Percentiles rank a stretch among this genome's conserved stretches.
These are phyloP conservation scores for Heliconius ethilla DNA, from an alignment of 2,888 invertebrate genomes.

Conservation along the genomic window DNA sequence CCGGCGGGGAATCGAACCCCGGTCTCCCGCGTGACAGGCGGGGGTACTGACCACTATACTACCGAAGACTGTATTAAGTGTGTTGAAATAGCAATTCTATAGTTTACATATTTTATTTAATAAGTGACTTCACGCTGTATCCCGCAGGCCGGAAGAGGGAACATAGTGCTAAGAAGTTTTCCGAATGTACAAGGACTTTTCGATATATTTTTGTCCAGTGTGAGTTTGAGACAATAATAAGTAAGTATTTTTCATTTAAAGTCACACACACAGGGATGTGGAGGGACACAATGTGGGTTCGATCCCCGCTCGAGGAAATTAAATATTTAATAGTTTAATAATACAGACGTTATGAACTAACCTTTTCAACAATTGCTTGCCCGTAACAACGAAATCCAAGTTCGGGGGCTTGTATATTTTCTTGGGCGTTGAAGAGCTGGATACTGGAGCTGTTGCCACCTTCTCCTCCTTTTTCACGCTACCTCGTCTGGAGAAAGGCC, in stretches of 20 bases:
- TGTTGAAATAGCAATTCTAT: not conserved
- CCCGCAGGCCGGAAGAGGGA: too few species aligned
- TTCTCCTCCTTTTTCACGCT: slow-evolving; percentile 60
- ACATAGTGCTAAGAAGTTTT: too few species aligned
- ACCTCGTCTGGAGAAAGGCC: slow-evolving; percentile 59
- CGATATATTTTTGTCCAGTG: too few species aligned
- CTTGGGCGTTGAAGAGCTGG: slow-evolving; percentile 62
- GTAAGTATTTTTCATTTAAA: too few species aligned
- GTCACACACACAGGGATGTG: too few species aligned
- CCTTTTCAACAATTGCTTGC: slow-evolving; percentile 69
- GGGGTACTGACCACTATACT: slow-evolving; percentile 83
- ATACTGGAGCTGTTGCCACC: slow-evolving; percentile 50
- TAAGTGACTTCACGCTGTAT: too few species aligned
- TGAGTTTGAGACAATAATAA: too few species aligned
- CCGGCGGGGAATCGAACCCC: slow-evolving; percentile 83
- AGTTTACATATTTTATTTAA: too few species aligned
- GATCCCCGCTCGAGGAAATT: too few species aligned
- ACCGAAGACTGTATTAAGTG: slow-evolving; percentile 57
- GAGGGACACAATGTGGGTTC: too few species aligned
- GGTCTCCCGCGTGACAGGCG: slow-evolving; percentile 84
- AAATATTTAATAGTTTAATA: too few species aligned
- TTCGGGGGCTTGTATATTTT: slow-evolving; percentile 55
- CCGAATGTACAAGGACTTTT: too few species aligned
- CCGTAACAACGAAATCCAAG: slow-evolving; percentile 70
- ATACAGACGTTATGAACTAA: slow-evolving; percentile 39